A percentile compares a stretch with the other conserved stretches of the same genome.
Conservation (phyloP, 1,140 invertebrate genomes). For the Coptotermes formosanus region DNA sequence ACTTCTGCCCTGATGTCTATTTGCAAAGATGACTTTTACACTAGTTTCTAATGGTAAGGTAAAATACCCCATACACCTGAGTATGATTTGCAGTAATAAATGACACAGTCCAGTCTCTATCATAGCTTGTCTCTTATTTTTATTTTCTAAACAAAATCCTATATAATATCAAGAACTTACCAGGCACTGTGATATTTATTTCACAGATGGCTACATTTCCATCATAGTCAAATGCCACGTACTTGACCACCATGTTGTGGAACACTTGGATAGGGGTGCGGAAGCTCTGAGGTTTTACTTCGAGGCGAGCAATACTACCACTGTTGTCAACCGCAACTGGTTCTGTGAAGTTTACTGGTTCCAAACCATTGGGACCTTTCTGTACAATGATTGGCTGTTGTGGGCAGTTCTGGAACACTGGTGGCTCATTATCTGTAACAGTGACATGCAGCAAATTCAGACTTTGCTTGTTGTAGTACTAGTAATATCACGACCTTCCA, state of each 20-base stretch:
- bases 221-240: slow-evolving; percentile 94
- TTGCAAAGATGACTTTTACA: too few relatives aligned
- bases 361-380: slow-evolving; percentile 78
- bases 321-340: slow-evolving; percentile 92
- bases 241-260: slow-evolving; percentile 89
- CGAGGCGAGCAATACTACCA: slow-evolving; percentile 86
- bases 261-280: slow-evolving; percentile 86
- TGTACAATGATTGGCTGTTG: slow-evolving; percentile 87
- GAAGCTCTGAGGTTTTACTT: slow-evolving; percentile 89
- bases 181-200: slow-evolving; percentile 90
- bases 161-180: slow-evolving; percentile 42
- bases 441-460: not conserved
- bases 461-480: too few relatives aligned
- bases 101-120: too few relatives aligned
- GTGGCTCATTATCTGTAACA: slow-evolving; percentile 83
- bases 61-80: too few relatives aligned
- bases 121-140: too few relatives aligned
- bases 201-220: slow-evolving; percentile 96
- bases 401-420: slow-evolving; percentile 94
- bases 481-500: too few relatives aligned
- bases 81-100: too few relatives aligned
- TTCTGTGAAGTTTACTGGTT: slow-evolving; percentile 90
- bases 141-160: not conserved
- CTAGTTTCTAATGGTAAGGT: too few relatives aligned
- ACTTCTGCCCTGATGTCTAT: too few relatives aligned